A percentile compares a stretch with the other conserved stretches of the same genome.
Conservation (phyloP, 2,888 invertebrate genomes). For the Neoitamus cyanurus region DNA sequence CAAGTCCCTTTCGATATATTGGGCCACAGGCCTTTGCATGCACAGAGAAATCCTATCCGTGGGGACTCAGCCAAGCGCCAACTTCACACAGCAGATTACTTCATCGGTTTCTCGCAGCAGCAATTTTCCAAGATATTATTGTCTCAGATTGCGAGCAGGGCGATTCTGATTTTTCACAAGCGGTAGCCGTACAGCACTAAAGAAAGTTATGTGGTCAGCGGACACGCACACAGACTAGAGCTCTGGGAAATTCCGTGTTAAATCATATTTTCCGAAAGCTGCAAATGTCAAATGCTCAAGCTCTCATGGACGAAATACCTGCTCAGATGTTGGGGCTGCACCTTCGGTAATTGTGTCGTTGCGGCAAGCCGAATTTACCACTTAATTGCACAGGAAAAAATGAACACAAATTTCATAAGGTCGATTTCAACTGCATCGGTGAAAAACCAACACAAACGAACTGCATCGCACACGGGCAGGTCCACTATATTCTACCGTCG, state of each 20-base stretch:
- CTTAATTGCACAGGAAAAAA: constrained; percentile 28
- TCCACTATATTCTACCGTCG: neutral
- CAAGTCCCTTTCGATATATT: neutral
- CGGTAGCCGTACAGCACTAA: neutral
- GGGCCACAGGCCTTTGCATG: neutral
- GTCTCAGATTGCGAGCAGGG: neutral
- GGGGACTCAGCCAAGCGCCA: neutral
- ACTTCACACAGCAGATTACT: constrained; percentile 5
- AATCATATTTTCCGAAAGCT: constrained; percentile 19
- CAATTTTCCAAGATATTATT: neutral
- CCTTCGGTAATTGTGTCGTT: neutral
- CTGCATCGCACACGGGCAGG: constrained; percentile 28
- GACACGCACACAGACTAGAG: constrained; percentile 6
- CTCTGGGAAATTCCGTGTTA: neutral
- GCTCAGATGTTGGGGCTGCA: neutral
- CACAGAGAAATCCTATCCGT: neutral
- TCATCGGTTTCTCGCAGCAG: neutral
- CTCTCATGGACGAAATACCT: neutral
- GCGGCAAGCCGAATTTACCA: neutral
- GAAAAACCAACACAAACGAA: constrained; percentile 23
- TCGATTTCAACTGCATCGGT: constrained; percentile 38
- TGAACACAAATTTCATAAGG: constrained; percentile 17
- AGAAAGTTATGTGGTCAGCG: constrained; percentile 13
- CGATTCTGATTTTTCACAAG: neutral
- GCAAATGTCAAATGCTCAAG: constrained; percentile 15